Conservation (phyloP, 2,797 vertebrate genomes). For the Acanthis flammea region DNA sequence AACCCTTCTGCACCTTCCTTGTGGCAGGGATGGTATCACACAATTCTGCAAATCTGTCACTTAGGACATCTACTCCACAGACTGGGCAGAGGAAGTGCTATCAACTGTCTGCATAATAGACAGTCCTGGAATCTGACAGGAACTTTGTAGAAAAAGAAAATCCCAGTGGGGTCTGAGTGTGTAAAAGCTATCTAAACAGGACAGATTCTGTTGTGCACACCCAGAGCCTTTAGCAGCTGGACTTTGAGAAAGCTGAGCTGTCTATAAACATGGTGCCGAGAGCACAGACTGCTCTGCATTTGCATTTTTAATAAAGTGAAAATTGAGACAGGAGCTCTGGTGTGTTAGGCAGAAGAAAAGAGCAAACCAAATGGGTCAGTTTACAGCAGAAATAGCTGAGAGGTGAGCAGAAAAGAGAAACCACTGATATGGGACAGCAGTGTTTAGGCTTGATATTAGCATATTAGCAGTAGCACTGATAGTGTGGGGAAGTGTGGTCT, state of each 20-base stretch:
- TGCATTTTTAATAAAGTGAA: background rate
- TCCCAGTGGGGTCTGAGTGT: rapidly evolving
- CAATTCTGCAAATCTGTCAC: background rate
- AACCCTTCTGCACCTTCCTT: background rate
- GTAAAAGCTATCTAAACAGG: background rate
- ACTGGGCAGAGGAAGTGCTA: background rate
- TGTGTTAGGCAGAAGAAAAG: background rate
- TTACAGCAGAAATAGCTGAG: background rate
- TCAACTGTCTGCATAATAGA: background rate
- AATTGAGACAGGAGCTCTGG: background rate
- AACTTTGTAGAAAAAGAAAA: background rate
- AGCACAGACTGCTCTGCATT: background rate
- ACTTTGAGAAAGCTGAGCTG: rapidly evolving
- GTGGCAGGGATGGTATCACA: background rate
- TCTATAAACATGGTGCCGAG: background rate
- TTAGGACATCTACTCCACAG: background rate
- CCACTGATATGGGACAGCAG: background rate
- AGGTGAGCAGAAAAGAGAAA: background rate
- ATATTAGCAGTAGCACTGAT: background rate
- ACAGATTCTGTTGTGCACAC: background rate
- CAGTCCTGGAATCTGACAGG: background rate
- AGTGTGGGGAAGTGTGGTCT: background rate
- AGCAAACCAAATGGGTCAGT: background rate
- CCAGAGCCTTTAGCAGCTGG: background rate
- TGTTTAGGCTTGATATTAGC: background rate